Base-by-base conservation (phyloP, 1,140 invertebrate species). In the Diabrotica virgifera region DNA sequence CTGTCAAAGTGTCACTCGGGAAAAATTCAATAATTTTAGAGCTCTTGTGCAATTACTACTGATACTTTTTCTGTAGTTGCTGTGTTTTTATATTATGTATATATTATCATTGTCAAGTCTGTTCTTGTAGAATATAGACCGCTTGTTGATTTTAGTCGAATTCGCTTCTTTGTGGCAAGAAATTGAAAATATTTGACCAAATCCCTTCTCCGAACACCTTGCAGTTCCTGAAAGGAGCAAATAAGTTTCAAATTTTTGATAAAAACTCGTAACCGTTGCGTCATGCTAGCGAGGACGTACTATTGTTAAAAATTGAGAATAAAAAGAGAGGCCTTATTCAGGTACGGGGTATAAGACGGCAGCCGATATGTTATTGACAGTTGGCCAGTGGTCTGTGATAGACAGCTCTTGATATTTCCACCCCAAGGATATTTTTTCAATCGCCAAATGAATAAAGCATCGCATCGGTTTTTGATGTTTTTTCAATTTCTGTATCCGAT, bases 401-500 rank as follows among this genome's bases (percentile, higher is more conserved):
- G 67, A 63, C 54, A 62, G 61, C 54, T 59, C 62, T 66, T 58
- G 60, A 56, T 52, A 59, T 59, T 51, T 40, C 52, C 61, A 57
- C 56, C 60, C 52, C 56, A 50, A 58, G 36, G 59, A 61, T 62
- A 64, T 66, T 70, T 64, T 70, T 64, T 54, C 62, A 64, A 66
- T 70, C 65, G 61, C 14, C 67, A 62, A 58, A 64, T 68, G 67
- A 65, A 65, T 65, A 65, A 59, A 14, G 52, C 63, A 60, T 65
- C 63, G 52, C 63, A 54, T 65, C 63, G 52, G 57, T 59, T 65
- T 65, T 70, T 63, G 62, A 70, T 70, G 64, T 66, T 70, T 69
- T 65, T 66, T 66, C 68, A 66, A 70, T 70, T 63, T 70, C 62
- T 60, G 58, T 70, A 70, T 70, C 61, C 68, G 64, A 70, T 70